Base-by-base conservation (phyloP, 2,113 vertebrate genomes). In the Pseudolaguvia tuberculata region DNA sequence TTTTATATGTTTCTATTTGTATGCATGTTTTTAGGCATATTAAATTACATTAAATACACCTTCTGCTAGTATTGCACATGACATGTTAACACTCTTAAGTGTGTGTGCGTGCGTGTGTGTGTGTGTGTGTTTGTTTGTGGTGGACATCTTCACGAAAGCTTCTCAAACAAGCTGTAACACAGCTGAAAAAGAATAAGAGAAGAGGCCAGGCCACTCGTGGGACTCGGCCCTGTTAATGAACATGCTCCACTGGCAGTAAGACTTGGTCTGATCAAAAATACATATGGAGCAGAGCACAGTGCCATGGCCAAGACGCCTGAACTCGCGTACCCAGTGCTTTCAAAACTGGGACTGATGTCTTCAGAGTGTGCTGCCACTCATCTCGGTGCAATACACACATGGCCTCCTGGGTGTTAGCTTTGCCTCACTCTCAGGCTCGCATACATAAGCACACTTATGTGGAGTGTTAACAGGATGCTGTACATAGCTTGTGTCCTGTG, bases 111-210 rank as follows among this genome's bases (percentile, higher is more conserved):
- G 62, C 42, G 48, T n/a, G 63, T 23, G 29, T 20, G 50, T 79
- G 77, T 20, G 42, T 52, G 63, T 52, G 61, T 58, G 66, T 48
- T 23, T 74, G 55, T 61, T 81, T 71, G 78, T 55, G 25, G 71
- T 42, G 78, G 76, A 78, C 70, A 57, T 21, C 73, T 83, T 86
- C 80, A 76, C 63, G 80, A 84, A 75, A 57, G 75, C 79, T 85
- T 80, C 77, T 76, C 77, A 81, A 84, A 77, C 83, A 75, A 83
- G 76, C 71, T 59, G 66, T 67, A 20, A 66, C 73, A 79, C 73
- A 65, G 82, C 90, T 90, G 83, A 92, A 91, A 92, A 87, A 91
- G 91, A 92, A 91, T 90, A 84, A 81, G 70, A 90, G 88, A 91
- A 83, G 85, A 90, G 89, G 82, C 78, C 12, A 31, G 71, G 77